Percentiles rank a stretch among this genome's conserved stretches.
phyloP scores from a whole-genome alignment of 2,797 vertebrate genomes.

The Neostethus bicornis region DNA sequence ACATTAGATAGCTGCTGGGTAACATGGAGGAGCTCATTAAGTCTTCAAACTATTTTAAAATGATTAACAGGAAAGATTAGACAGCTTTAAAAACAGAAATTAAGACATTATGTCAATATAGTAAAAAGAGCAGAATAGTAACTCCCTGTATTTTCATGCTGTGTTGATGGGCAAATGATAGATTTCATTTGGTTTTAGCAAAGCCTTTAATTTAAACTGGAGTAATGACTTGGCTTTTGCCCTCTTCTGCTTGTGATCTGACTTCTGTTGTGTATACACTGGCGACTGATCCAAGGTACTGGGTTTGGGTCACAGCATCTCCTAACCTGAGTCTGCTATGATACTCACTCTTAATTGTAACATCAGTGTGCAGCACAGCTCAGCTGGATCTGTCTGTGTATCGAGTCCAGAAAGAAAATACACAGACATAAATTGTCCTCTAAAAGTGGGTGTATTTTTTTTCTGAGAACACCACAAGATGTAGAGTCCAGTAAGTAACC shows the following conservation, averaged over 20 bases:
- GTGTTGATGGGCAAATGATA: conserved; percentile 72
- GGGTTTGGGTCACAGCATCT: conserved; percentile 51
- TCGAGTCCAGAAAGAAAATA: conserved; percentile 26
- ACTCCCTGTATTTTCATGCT: conserved; percentile 52
- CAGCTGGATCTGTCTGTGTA: conserved; percentile 35
- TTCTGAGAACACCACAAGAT: conserved; percentile 37
- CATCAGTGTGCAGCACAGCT: conserved; percentile 32
- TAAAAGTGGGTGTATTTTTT: conserved; percentile 31
- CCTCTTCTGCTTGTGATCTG: conserved; percentile 66
- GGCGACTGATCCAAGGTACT: conserved; percentile 59
- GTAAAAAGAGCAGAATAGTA: conserved; percentile 34
- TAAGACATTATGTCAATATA: conserved; percentile 4
- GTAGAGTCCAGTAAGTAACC: conserved; percentile 42
- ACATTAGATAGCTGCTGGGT: neutral
- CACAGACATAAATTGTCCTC: conserved; percentile 26
- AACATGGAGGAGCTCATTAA: neutral
- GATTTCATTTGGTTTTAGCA: conserved; percentile 65
- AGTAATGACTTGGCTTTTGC: conserved; percentile 71
- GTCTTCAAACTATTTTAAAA: neutral
- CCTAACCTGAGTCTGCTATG: conserved; percentile 51
- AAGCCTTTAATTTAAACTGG: conserved; percentile 71
- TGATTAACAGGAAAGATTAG: conserved; percentile 9
- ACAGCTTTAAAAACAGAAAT: conserved; percentile 16
- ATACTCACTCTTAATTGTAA: conserved; percentile 40
- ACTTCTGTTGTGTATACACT: conserved; percentile 67